A percentile compares a stretch with the other conserved stretches of the same genome.
These are phyloP conservation scores for Itoplectis maculator DNA, from an alignment of 2,888 invertebrate genomes.

Conservation along the genomic window DNA sequence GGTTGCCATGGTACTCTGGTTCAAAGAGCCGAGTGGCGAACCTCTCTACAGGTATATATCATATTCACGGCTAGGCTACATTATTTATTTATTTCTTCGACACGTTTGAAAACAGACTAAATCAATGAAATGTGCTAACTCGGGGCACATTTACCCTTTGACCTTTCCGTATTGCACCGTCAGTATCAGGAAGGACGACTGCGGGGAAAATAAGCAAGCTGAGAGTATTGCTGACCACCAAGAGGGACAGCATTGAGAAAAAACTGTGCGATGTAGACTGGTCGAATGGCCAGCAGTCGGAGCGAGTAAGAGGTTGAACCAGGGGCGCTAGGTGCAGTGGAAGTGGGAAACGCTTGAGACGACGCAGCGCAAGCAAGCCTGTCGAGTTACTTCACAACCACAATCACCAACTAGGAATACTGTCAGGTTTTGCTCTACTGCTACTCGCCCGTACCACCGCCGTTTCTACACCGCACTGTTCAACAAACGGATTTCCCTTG, in stretches of 20 bases:
- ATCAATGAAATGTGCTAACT: too few species aligned
- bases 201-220: conserved; percentile 55
- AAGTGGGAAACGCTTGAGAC: neutral
- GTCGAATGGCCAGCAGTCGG: conserved; percentile 5
- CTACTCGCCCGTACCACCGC: neutral
- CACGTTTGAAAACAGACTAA: too few species aligned
- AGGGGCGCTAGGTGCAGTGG: neutral
- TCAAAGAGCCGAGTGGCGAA: conserved; percentile 94
- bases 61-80: conserved; percentile 46
- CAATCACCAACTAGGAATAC: neutral
- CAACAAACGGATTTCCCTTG: conserved; percentile 3
- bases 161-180: conserved; percentile 29
- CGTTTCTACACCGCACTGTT: neutral
- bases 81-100: neutral
- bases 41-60: conserved; percentile 90
- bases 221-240: neutral
- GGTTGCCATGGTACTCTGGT: conserved; percentile 96
- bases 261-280: conserved; percentile 34
- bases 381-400: neutral
- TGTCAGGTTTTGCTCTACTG: neutral
- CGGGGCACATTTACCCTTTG: too few species aligned
- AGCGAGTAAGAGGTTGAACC: neutral
- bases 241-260: conserved; percentile 18
- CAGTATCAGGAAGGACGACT: conserved; percentile 39
- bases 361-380: conserved; percentile 17